These are phyloP conservation scores for Hipparchia semele DNA, from an alignment of 2,888 invertebrate species.

Conservation along the genomic window DNA sequence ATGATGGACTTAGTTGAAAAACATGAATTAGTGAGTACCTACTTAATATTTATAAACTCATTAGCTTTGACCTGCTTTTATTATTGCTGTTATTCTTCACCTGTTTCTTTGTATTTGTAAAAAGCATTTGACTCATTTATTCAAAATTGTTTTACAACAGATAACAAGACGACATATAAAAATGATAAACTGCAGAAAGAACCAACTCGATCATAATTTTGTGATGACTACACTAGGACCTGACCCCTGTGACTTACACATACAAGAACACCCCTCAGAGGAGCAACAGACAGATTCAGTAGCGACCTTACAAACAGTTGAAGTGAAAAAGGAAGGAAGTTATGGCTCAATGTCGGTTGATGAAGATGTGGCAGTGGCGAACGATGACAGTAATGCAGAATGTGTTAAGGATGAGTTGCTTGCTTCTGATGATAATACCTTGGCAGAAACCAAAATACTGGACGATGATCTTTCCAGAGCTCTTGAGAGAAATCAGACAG, in stretches of 20 bases:
- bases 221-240: neutral
- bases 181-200: neutral
- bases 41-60: too few species aligned
- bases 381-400: too few species aligned
- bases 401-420: too few species aligned
- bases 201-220: neutral
- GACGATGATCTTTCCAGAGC: too few species aligned
- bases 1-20: neutral
- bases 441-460: too few species aligned
- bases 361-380: too few species aligned
- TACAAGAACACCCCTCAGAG: neutral
- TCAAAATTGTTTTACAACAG: neutral
- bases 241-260: neutral
- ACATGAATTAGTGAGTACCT: neutral
- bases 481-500: too few species aligned
- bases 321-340: neutral
- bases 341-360: neutral
- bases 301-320: neutral
- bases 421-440: too few species aligned
- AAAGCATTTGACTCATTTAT: too few species aligned
- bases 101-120: too few species aligned
- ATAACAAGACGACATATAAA: neutral
- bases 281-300: neutral
- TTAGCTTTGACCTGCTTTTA: too few species aligned
- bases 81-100: too few species aligned